Evolutionary conservation across 1,140 invertebrate species (phyloP).

Genomic region (Ips typographus): DNA sequence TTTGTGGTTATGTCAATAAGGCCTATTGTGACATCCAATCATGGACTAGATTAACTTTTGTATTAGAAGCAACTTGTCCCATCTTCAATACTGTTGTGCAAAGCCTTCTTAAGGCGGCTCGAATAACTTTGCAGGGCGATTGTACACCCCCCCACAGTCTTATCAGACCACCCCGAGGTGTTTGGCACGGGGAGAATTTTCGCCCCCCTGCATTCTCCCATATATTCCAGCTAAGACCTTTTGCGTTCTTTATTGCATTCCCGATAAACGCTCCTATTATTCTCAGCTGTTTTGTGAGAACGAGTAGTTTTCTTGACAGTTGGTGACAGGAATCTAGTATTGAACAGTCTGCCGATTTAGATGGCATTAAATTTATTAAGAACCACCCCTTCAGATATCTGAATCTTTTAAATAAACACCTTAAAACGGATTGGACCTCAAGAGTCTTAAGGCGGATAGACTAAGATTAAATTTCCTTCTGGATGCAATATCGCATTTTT

Average conservation of each 20-base stretch:
- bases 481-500: too few species aligned
- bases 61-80: too few species aligned
- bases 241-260: slow-evolving; percentile 23
- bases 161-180: slow-evolving; percentile 45
- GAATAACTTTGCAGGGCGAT: slow-evolving; percentile 17
- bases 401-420: too few species aligned
- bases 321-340: background rate
- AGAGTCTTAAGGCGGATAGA: too few species aligned
- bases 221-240: slow-evolving; percentile 44
- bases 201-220: slow-evolving; percentile 44
- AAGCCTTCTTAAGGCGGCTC: slow-evolving; percentile 1
- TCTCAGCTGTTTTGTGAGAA: slow-evolving; percentile 15
- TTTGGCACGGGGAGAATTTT: slow-evolving; percentile 33
- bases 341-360: background rate
- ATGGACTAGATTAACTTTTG: too few species aligned
- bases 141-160: slow-evolving; percentile 40
- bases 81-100: too few species aligned
- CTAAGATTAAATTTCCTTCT: too few species aligned
- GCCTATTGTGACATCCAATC: too few species aligned
- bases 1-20: background rate
- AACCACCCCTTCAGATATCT: background rate
- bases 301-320: background rate
- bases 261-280: slow-evolving; percentile 34
- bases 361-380: background rate
- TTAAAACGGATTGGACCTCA: too few species aligned